Evolutionary conservation across 2,113 vertebrate species (phyloP).

Genomic region (Leptosomus discolor): DNA sequence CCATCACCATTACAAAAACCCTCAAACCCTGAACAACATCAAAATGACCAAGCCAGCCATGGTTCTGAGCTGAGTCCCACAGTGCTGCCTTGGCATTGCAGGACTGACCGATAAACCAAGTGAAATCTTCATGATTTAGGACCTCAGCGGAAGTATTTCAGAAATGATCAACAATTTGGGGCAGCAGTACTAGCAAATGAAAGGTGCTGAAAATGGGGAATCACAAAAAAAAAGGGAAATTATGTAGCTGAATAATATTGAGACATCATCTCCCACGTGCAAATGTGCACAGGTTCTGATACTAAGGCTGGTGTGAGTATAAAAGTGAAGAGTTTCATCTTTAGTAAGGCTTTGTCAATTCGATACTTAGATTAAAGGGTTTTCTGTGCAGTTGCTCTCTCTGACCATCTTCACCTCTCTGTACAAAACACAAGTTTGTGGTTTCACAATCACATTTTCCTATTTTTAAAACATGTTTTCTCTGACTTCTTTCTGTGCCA

Average conservation of each 20-base stretch:
- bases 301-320: background rate
- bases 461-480: constrained; percentile 51
- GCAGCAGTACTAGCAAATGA: background rate
- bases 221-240: constrained; percentile 47
- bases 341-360: constrained; percentile 6
- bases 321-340: constrained; percentile 53
- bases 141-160: background rate
- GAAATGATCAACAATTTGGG: background rate
- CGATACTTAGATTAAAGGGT: constrained; percentile 23
- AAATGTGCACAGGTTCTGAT: background rate
- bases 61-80: background rate
- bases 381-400: background rate
- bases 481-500: background rate
- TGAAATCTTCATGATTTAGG: background rate
- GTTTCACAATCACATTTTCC: constrained; percentile 63
- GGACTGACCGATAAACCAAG: background rate
- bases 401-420: constrained; percentile 1
- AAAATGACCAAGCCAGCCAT: background rate
- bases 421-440: constrained; percentile 16
- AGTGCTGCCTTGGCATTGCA: background rate
- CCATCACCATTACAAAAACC: background rate
- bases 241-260: constrained; percentile 36
- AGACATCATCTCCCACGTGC: background rate
- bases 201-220: constrained; percentile 4
- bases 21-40: background rate